Evolutionary conservation across 1,140 invertebrate species (phyloP).

Genomic region (Charaxes varanes): DNA sequence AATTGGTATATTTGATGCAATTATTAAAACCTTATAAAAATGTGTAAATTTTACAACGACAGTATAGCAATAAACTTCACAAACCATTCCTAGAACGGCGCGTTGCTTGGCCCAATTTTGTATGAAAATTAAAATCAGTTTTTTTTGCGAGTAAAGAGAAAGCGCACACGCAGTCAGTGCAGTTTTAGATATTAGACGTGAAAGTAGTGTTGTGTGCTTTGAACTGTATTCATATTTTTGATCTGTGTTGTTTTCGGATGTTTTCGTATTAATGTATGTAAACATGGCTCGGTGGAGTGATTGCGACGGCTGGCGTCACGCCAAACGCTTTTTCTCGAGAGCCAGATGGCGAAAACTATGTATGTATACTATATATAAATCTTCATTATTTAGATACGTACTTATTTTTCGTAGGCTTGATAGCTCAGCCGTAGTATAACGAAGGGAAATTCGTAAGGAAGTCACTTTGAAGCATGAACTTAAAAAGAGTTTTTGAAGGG

Average conservation of each 20-base stretch:
- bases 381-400: too few relatives aligned
- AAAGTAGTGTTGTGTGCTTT: slow-evolving; percentile 45
- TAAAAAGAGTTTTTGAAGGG: too few relatives aligned
- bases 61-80: slow-evolving; percentile 18
- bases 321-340: slow-evolving; percentile 31
- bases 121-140: slow-evolving; percentile 70
- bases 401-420: too few relatives aligned
- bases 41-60: not conserved
- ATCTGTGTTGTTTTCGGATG: slow-evolving; percentile 6
- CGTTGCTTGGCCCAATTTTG: slow-evolving; percentile 54
- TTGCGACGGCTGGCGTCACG: slow-evolving; percentile 29
- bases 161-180: slow-evolving; percentile 46
- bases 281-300: slow-evolving; percentile 28
- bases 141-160: slow-evolving; percentile 63
- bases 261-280: slow-evolving; percentile 17
- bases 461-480: too few relatives aligned
- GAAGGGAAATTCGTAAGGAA: too few relatives aligned
- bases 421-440: too few relatives aligned
- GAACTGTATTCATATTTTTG: slow-evolving; percentile 17
- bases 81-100: slow-evolving; percentile 44
- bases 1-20: not conserved
- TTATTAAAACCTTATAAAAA: not conserved
- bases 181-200: slow-evolving; percentile 42
- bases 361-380: too few relatives aligned
- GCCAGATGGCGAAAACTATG: slow-evolving; percentile 37